Base-by-base conservation (phyloP, 2,113 vertebrate species). In the Elgaria multicarinata region DNA sequence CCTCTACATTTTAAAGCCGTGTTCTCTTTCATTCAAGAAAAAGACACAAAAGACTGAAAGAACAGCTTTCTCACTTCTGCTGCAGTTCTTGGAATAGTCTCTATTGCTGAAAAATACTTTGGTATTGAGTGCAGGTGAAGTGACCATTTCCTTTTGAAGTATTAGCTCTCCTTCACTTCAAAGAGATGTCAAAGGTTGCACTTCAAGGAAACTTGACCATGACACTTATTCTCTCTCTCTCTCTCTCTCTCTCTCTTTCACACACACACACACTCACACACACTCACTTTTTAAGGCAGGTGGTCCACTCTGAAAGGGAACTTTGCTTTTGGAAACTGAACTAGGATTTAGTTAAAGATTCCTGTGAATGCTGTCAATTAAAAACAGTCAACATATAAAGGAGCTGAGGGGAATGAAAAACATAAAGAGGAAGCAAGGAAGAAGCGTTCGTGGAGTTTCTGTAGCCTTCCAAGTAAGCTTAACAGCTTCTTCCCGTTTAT, bases 131-230 rank as follows among this genome's bases (percentile, higher is more conserved):
- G 75, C 69, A 82, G 87, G 42, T 44, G 13, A 85, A 91, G 24
- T 3, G n/a, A 82, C 76, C 0, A 20, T 44, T 90, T 93, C 81
- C 16, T 36, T 84, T 91, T 76, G 80, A 42, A 92, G 42, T 31
- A 88, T 66, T 83, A 87, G 1, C 36, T 83, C 28, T 83, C 86
- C 44, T 42, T 85, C 86, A 82, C 80, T 44, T 89, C 72, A 93
- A 87, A 90, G 78, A 67, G 26, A 82, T 53, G 69, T 76, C 79
- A 90, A 91, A 94, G 85, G 83, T 62, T 85, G 83, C 13, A 39
- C n/a, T 88, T 81, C 76, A 80, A 87, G 39, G 36, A 76, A 88
- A 67, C 83, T 46, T 88, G 26, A 67, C 71, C 71, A 74, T 55
- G 26, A 53, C 4, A 85, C 42, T 84, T 44, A 50, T n/a, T 2